phyloP scores from a whole-genome alignment of 2,888 invertebrate genomes.

The Acholoe squamosa region DNA sequence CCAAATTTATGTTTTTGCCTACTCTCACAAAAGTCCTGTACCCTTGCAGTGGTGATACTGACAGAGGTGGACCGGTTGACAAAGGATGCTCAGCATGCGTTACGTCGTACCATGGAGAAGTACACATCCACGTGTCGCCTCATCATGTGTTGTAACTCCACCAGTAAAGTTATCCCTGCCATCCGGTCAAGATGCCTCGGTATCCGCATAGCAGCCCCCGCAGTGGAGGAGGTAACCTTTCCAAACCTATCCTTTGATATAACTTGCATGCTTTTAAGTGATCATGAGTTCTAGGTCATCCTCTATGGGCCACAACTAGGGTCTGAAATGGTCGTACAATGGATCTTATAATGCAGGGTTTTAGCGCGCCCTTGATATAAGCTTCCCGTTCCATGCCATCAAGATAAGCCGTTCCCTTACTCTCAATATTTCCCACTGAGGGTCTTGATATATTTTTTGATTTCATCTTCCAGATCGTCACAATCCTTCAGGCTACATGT shows the following conservation, averaged over 20 bases:
- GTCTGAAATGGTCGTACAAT: too few species aligned
- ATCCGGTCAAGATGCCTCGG: conserved; percentile 97
- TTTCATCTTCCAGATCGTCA: conserved; percentile 74
- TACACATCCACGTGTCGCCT: conserved; percentile 96
- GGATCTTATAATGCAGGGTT: too few species aligned
- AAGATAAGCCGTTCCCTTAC: too few species aligned
- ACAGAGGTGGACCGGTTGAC: conserved; percentile 97
- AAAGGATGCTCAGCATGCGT: conserved; percentile 98
- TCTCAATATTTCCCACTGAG: too few species aligned
- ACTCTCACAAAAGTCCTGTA: too few species aligned
- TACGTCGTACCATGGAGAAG: conserved; percentile 99
- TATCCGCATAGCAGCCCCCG: conserved; percentile 95
- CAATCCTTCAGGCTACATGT: conserved; percentile 80
- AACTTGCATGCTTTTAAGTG: too few species aligned
- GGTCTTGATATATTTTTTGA: neutral
- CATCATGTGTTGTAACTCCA: conserved; percentile 96
- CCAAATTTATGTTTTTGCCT: too few species aligned
- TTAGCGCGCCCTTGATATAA: too few species aligned
- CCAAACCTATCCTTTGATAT: too few species aligned
- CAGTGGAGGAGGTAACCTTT: conserved; percentile 89
- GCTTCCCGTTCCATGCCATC: too few species aligned
- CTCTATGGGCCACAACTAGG: too few species aligned
- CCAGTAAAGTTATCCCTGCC: conserved; percentile 96
- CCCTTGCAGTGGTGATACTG: conserved; percentile 91
- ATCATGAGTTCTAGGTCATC: too few species aligned